Base-by-base conservation (phyloP, 2,797 vertebrate genomes). In the Echiichthys vipera region DNA sequence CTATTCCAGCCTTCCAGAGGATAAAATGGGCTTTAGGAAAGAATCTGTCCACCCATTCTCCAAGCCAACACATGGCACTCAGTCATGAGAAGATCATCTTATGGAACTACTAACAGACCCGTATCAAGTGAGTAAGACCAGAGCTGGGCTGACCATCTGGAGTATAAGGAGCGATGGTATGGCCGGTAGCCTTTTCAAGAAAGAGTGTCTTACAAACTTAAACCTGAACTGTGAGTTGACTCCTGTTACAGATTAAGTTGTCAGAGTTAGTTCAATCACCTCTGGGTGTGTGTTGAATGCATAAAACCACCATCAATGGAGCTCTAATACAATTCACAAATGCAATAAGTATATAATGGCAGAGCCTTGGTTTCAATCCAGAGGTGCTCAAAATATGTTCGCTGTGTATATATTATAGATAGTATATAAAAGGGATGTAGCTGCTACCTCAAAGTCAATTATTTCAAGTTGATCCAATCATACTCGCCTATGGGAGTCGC, bases 81-180 rank as follows among this genome's bases (percentile, higher is more conserved):
- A 54, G 59, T 65, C 50, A 53, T 14, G 39, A 81, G 55, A 46
- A 81, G 88, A 87, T 88, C 87, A 75, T 36, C 56, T 89, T 74
- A 81, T 71, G 83, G 84, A 87, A 77, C 77, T 1, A 72, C 20
- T 75, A 63, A 34, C 74, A 63, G 53, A 49, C 77, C 63, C 54
- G 42, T 63, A 80, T 77, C 67, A 54, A 73, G 61, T 15, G 42
- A 76, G 51, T 78, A 58, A 70, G 71, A 39, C 63, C 63, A 37
- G 47, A 75, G 77, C 53, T 14, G 67, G 49, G 57, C 55, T 0
- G 40, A 64, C 91, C 91, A 91, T 90, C 90, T 91, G 91, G 81
- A 74, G 81, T 7, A 42, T 36, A 17, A 12, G 62, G 36, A 78
- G 58, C 36, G 17, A 6, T 5, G 40, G 25, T 39, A 73, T 25